Conservation (phyloP, 37 sponge, comb jelly and placozoan genomes). For the Aphrocallistes beatrix region DNA sequence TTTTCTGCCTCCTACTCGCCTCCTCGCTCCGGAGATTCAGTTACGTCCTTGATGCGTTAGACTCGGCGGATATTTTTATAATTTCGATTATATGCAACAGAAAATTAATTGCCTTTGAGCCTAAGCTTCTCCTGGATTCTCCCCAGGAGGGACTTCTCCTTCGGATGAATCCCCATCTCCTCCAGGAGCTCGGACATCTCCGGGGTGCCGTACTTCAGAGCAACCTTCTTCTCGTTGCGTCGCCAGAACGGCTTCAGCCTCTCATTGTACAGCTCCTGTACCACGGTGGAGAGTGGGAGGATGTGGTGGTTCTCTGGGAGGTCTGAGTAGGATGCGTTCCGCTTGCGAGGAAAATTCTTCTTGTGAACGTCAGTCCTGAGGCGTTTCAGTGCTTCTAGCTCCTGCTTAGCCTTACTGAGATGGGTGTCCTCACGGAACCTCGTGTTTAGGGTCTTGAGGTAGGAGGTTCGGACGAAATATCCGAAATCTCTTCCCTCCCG, state of each 20-base stretch:
- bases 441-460: not conserved
- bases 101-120: not conserved
- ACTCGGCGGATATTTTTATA: too few relatives aligned
- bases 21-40: too few relatives aligned
- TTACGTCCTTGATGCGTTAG: too few relatives aligned
- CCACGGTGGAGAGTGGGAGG: not conserved
- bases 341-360: not conserved
- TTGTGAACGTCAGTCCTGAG: not conserved
- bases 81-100: too few relatives aligned
- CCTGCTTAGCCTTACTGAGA: not conserved
- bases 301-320: not conserved
- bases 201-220: not conserved
- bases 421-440: not conserved
- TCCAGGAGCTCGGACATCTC: not conserved
- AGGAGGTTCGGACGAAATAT: not conserved
- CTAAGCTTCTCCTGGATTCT: not conserved
- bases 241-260: not conserved
- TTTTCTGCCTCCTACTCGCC: too few relatives aligned
- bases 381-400: not conserved
- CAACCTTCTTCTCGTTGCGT: not conserved
- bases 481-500: not conserved
- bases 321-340: not conserved
- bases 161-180: not conserved
- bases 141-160: not conserved
- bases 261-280: slow-evolving; percentile 12